A percentile compares a stretch with the other conserved stretches of the same genome.
Evolutionary conservation across 2,888 invertebrate species (phyloP).

Genomic region (Cylloceria caligata): DNA sequence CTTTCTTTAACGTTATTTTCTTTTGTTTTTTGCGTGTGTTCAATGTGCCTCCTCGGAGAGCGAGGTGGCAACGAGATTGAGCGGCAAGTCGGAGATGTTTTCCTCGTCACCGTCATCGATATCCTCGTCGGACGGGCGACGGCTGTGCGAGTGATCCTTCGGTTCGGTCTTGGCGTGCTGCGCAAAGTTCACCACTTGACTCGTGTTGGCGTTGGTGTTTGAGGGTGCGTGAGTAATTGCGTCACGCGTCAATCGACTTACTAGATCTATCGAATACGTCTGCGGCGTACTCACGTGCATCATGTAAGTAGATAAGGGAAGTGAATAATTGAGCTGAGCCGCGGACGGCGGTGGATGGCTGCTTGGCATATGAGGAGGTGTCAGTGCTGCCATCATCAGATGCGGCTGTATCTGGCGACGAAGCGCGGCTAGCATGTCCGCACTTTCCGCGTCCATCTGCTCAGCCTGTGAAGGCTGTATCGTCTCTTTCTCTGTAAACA

Average conservation of each 20-base stretch:
- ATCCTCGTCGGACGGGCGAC: slow-evolving; percentile 75
- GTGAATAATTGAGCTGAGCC: slow-evolving; percentile 79
- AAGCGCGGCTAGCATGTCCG: slow-evolving; percentile 90
- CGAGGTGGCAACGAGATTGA: slow-evolving; percentile 90
- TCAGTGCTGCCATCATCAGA: slow-evolving; percentile 88
- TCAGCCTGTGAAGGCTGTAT: slow-evolving; percentile 75
- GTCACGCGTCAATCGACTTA: slow-evolving; percentile 69
- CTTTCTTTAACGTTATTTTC: slow-evolving; percentile 3
- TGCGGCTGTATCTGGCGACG: slow-evolving; percentile 90
- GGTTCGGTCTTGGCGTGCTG: slow-evolving; percentile 81
- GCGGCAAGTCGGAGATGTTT: slow-evolving; percentile 87
- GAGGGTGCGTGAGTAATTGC: slow-evolving; percentile 17
- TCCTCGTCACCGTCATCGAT: slow-evolving; percentile 85
- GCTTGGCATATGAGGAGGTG: slow-evolving; percentile 82
- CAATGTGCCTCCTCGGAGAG: slow-evolving; percentile 88
- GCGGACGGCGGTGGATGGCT: slow-evolving; percentile 76
- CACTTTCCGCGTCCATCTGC: slow-evolving; percentile 85
- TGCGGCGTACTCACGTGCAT: slow-evolving; percentile 81
- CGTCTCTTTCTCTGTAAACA: slow-evolving; percentile 77
- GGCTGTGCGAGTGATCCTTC: slow-evolving; percentile 78
- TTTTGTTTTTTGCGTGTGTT: slow-evolving; percentile 46
- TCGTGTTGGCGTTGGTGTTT: slow-evolving; percentile 51
- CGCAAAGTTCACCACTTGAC: slow-evolving; percentile 71
- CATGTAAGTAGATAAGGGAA: slow-evolving; percentile 81
- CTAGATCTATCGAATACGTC: slow-evolving; percentile 72